phyloP scores from a whole-genome alignment of 2,888 invertebrate genomes.

The Himalopsyche tibetana region DNA sequence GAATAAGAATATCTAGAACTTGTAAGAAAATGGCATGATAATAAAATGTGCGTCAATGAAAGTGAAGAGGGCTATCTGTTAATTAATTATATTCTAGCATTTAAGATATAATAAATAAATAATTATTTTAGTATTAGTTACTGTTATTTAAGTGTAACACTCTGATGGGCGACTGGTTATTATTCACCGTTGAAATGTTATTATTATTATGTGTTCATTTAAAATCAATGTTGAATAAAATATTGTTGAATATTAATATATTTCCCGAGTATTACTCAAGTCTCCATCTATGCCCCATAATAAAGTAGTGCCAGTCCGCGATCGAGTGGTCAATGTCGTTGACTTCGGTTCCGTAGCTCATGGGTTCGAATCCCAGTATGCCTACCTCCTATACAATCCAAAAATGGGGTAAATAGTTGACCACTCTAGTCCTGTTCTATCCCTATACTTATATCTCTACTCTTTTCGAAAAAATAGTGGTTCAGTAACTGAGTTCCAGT shows the following conservation, averaged over 20 bases:
- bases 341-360: too few species aligned
- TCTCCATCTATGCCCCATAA: neutral
- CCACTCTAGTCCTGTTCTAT: too few species aligned
- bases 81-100: constrained; percentile 25
- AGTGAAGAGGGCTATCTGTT: constrained; percentile 33
- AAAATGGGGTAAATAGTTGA: too few species aligned
- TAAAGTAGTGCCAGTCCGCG: neutral
- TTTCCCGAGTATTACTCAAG: neutral
- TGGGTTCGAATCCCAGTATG: too few species aligned
- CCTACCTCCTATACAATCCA: too few species aligned
- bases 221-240: constrained; percentile 65
- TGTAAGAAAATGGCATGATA: constrained; percentile 38
- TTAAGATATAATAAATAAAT: constrained; percentile 38
- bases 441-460: too few species aligned
- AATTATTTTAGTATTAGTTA: constrained; percentile 38
- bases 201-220: constrained; percentile 62
- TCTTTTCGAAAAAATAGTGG: too few species aligned
- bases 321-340: too few species aligned
- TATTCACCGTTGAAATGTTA: constrained; percentile 65
- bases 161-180: constrained; percentile 58
- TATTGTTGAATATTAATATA: constrained; percentile 62
- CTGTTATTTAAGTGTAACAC: constrained; percentile 54
- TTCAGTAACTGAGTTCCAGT: too few species aligned
- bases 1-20: neutral
- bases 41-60: constrained; percentile 41